These are phyloP conservation scores for Sminthopsis crassicaudata DNA, from an alignment of 2,113 vertebrate genomes.

Conservation along the genomic window DNA sequence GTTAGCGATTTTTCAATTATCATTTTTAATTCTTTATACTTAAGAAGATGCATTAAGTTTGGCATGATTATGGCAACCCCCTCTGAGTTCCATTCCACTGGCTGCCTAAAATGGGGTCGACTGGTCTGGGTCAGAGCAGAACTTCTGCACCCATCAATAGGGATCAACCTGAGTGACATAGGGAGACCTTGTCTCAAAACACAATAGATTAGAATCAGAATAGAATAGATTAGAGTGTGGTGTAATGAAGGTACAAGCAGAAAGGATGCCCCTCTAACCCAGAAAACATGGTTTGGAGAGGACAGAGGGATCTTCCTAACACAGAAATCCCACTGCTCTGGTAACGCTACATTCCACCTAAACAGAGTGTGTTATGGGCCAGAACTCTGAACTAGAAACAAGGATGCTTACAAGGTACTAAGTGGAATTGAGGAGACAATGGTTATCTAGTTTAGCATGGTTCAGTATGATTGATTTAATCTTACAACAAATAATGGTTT, in stretches of 20 bases:
- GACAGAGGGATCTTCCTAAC: not conserved
- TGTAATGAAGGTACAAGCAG: not conserved
- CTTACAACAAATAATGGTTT: no score
- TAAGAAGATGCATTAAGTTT: not conserved
- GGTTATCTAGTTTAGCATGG: no score
- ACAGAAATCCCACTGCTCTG: slow-evolving; percentile 1
- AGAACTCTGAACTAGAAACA: no score
- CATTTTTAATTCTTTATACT: not conserved
- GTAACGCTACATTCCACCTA: not conserved
- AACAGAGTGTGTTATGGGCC: not conserved
- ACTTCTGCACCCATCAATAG: not conserved
- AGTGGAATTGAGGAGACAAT: no score
- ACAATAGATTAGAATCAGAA: not conserved
- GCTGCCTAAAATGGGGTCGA: not conserved
- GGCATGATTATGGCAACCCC: not conserved
- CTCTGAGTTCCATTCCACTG: not conserved
- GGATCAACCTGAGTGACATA: not conserved
- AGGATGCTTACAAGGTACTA: no score
- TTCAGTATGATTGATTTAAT: no score
- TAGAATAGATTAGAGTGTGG: not conserved
- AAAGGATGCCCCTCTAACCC: not conserved
- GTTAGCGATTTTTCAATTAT: not conserved
- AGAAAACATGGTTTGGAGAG: not conserved
- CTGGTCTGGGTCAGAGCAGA: not conserved
- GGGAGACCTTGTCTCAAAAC: not conserved